A percentile compares a stretch with the other conserved stretches of the same genome.
These are phyloP conservation scores for Agriopis marginaria DNA, from an alignment of 2,888 invertebrate genomes.

Conservation along the genomic window DNA sequence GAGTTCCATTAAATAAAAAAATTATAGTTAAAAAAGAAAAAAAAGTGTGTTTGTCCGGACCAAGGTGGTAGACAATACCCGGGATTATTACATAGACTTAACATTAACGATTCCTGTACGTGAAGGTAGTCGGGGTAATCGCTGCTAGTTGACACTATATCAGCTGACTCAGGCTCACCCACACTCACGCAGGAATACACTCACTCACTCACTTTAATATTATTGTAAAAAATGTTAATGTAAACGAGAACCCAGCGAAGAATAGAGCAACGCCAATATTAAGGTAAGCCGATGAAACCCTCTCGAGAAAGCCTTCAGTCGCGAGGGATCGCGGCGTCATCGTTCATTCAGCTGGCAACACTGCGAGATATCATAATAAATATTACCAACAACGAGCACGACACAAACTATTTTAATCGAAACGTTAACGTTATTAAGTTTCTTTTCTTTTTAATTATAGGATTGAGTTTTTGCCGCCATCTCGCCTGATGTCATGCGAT, in stretches of 20 bases:
- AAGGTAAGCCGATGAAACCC: slow-evolving; percentile 2
- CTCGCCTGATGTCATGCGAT: no score
- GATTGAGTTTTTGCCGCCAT: no score
- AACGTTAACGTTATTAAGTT: no score
- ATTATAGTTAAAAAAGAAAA: no score
- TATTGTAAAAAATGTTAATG: background rate
- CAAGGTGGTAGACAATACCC: no score
- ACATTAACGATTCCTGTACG: no score
- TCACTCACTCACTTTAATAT: background rate
- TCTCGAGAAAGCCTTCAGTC: background rate
- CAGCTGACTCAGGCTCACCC: background rate
- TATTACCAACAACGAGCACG: background rate
- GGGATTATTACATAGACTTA: no score
- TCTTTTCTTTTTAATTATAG: no score
- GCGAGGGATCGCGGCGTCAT: slow-evolving; percentile 3
- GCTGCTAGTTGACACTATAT: no score
- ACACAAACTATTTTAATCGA: background rate
- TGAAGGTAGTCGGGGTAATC: no score
- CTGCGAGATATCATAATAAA: background rate
- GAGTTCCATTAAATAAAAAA: no score
- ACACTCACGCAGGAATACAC: background rate
- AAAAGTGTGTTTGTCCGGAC: no score
- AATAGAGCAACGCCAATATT: background rate
- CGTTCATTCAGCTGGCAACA: background rate
- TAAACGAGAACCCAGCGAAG: background rate